Conservation (phyloP, 2,888 invertebrate species). For the Lottia gigantea region DNA sequence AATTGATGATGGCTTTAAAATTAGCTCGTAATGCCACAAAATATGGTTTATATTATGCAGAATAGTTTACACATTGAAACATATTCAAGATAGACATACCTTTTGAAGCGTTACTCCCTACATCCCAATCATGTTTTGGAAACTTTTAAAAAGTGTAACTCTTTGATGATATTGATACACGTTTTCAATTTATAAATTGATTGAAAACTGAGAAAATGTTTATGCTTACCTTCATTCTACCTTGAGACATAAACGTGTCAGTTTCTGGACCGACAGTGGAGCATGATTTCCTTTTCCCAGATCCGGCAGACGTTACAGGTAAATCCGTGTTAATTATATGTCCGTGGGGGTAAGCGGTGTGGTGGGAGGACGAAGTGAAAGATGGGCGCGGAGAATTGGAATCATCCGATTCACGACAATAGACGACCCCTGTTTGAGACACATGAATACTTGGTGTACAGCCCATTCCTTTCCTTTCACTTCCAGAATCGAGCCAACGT, state of each 20-base stretch:
- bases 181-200: too few species aligned
- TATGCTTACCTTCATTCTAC: neutral
- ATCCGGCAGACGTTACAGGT: constrained; percentile 6
- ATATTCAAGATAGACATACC: too few species aligned
- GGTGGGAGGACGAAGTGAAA: constrained; percentile 39
- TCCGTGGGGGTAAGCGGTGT: constrained; percentile 36
- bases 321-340: constrained; percentile 25
- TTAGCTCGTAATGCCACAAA: too few species aligned
- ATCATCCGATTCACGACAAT: constrained; percentile 61
- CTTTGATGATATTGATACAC: too few species aligned
- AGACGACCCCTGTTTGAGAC: constrained; percentile 61
- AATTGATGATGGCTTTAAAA: too few species aligned
- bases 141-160: too few species aligned
- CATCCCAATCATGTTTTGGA: too few species aligned
- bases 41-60: too few species aligned
- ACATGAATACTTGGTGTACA: constrained; percentile 66
- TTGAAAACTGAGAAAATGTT: too few species aligned
- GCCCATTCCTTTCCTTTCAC: constrained; percentile 57
- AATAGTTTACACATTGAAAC: too few species aligned
- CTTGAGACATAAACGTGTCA: neutral
- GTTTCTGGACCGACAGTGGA: neutral
- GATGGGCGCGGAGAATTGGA: constrained; percentile 55
- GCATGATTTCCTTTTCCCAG: constrained; percentile 15
- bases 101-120: too few species aligned
- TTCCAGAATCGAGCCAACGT: neutral